Base-by-base conservation (phyloP, 1,140 invertebrate species). In the Octopus sinensis region DNA sequence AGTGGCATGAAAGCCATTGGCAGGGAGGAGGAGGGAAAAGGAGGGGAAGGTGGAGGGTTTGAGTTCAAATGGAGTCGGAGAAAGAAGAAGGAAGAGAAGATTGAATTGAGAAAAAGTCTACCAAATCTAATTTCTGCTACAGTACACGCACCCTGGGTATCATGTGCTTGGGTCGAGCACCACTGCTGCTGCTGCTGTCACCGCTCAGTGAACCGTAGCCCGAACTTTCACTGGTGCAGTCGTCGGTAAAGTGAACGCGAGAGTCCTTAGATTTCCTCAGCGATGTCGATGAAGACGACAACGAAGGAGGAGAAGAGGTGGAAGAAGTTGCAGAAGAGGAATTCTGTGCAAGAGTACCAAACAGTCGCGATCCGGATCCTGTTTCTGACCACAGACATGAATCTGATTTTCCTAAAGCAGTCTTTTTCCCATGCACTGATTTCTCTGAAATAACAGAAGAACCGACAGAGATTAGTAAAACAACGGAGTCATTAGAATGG, bases 221-320 rank as follows among this genome's bases (percentile, higher is more conserved):
- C 30, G 87, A 88, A 77, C 88, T 89, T 10, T 85, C 86, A 9
- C 86, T 85, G 56, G 82, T 84, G 79, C 88, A 88, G 80, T 86
- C 83, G 1, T 87, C 88, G 13, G 87, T 79, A 3, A 82, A 84
- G 80, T 88, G 88, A 56, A 84, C 86, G 62, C 81, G 83, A 51
- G 79, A n/a, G 68, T 73, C 68, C 30, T 73, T 73, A 13, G 68
- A 73, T 82, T 76, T 79, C 83, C 56, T 82, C 81, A 17, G 79
- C 73, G 75, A 78, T 85, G 53, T 54, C n/a, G 71, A 76, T 82
- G 51, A 79, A 54, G 78, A 73, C 51, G 30, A 52, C 23, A n/a
- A 79, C 79, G 6, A 13, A n/a, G 17, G 54, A 7, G 13, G 30
- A n/a, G 68, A 73, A 43, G 30, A 43, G 30, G 30, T 43, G 79